phyloP scores from a whole-genome alignment of 2,113 vertebrate species.

The Zosterops pallidus region DNA sequence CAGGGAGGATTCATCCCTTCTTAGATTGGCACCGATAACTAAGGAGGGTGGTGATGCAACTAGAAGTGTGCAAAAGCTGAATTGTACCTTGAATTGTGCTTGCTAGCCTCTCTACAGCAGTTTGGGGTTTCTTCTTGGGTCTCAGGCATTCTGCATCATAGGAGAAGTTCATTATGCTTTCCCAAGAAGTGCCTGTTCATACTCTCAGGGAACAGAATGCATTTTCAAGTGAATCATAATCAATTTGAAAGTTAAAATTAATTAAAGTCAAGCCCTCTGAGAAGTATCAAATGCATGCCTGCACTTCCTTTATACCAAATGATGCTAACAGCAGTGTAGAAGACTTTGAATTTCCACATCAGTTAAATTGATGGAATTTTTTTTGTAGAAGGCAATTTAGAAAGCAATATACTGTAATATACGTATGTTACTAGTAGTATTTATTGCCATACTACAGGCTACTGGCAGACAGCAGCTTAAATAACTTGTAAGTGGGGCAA shows the following conservation, averaged over 20 bases:
- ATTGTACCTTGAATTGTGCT: background rate
- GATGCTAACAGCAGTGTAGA: background rate
- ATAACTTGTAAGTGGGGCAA: background rate
- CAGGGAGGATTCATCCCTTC: background rate
- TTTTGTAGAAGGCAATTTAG: background rate
- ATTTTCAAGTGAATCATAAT: constrained; percentile 1
- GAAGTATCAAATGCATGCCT: background rate
- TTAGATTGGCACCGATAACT: background rate
- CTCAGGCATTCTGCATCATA: background rate
- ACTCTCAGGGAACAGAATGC: background rate
- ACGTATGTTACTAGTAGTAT: background rate
- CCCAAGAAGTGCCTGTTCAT: background rate
- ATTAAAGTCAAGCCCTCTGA: background rate
- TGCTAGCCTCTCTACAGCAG: background rate
- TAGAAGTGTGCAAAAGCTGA: background rate
- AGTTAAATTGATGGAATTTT: background rate
- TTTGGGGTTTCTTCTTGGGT: background rate
- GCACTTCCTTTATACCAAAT: background rate
- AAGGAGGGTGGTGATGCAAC: background rate
- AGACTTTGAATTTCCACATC: background rate
- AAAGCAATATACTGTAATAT: background rate
- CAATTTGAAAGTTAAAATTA: background rate
- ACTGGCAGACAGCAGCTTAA: background rate
- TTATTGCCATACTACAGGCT: background rate
- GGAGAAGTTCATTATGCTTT: background rate